These are phyloP conservation scores for Crotalus viridis DNA, from an alignment of 2,113 vertebrate genomes.

Conservation along the genomic window DNA sequence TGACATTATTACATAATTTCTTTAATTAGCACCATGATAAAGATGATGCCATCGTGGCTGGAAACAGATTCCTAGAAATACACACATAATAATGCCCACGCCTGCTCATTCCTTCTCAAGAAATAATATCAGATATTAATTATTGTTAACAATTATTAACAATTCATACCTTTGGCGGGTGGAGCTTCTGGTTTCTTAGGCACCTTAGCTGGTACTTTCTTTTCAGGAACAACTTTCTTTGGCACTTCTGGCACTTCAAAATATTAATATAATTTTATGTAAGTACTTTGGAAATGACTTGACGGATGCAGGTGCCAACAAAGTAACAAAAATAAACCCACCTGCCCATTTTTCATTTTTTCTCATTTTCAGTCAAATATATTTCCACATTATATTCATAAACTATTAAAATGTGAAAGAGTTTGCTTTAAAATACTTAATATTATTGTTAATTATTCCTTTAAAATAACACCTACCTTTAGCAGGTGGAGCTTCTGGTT, in stretches of 20 bases:
- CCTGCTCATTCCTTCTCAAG: background rate
- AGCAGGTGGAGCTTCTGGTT: slow-evolving; percentile 47
- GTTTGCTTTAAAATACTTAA: background rate
- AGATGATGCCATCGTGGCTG: background rate
- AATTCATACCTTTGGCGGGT: slow-evolving; percentile 37
- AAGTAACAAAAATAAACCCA: slow-evolving; percentile 4
- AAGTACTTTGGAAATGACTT: slow-evolving; percentile 31
- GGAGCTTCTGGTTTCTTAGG: slow-evolving; percentile 53
- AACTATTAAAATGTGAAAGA: background rate
- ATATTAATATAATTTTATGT: slow-evolving; percentile 61
- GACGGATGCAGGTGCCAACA: background rate
- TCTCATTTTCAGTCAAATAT: background rate
- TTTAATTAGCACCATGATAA: background rate
- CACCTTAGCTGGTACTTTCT: slow-evolving; percentile 40
- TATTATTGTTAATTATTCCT: background rate
- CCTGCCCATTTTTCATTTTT: background rate
- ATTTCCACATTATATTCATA: background rate
- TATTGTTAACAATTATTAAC: background rate
- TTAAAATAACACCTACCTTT: slow-evolving; percentile 48
- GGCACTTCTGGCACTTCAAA: slow-evolving; percentile 61
- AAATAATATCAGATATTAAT: background rate
- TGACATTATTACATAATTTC: background rate
- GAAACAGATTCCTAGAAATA: background rate
- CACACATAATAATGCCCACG: background rate
- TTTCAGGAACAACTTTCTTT: slow-evolving; percentile 66